phyloP scores from a whole-genome alignment of 2,888 invertebrate genomes.

The Pristionchus japonicus region DNA sequence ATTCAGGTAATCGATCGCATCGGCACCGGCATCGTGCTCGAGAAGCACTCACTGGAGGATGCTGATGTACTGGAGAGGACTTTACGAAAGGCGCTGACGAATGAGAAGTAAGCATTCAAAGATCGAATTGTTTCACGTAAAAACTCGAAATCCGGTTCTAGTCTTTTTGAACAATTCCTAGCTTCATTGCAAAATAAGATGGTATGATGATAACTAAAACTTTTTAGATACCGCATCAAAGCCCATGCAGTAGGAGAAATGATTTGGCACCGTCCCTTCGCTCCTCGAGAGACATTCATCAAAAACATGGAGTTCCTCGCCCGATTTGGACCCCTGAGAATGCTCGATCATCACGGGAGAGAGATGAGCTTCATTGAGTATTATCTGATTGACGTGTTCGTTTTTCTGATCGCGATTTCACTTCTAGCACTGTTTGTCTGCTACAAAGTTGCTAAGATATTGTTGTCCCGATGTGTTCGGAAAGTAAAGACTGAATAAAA shows the following conservation, averaged over 20 bases:
- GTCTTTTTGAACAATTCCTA: too few species aligned
- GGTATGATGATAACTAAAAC: too few species aligned
- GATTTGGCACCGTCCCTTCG: conserved; percentile 18
- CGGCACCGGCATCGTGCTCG: conserved; percentile 35
- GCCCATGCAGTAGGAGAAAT: background rate
- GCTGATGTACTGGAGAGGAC: background rate
- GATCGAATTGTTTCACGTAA: too few species aligned
- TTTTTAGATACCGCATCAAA: conserved; percentile 5
- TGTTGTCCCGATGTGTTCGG: background rate
- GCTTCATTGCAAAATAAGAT: too few species aligned
- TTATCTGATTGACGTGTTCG: conserved; percentile 21
- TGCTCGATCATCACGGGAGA: conserved; percentile 19
- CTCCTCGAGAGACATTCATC: background rate
- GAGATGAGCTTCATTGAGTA: conserved; percentile 4
- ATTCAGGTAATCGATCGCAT: conserved; percentile 8
- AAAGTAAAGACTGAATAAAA: background rate
- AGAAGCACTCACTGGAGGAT: background rate
- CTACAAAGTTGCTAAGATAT: background rate
- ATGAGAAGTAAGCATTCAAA: background rate
- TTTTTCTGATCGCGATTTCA: background rate
- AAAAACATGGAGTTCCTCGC: conserved; percentile 39
- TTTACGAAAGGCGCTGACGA: background rate
- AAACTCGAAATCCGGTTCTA: too few species aligned
- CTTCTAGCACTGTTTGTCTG: background rate
- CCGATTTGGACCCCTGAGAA: conserved; percentile 30